phyloP scores from a whole-genome alignment of 53 echinoderm and acorn worm species.

The Stichopus horrens region DNA sequence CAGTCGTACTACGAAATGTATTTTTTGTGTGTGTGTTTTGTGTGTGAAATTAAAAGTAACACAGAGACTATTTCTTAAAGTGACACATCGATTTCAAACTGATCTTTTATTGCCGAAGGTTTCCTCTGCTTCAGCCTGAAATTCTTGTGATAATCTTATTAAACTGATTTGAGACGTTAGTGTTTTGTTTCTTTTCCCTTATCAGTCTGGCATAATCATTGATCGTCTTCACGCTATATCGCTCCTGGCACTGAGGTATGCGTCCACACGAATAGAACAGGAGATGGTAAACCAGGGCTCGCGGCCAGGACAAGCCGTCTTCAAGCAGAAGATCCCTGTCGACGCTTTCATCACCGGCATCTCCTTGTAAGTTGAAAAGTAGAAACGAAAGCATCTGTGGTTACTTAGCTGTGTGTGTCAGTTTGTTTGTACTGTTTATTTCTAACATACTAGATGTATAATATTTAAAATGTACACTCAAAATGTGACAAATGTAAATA shows the following conservation, averaged over 20 bases:
- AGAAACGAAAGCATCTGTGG: too few relatives aligned
- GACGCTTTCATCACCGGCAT: conserved; percentile 75
- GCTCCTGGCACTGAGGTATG: conserved; percentile 74
- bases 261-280: conserved; percentile 69
- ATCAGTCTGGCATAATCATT: conserved; percentile 66
- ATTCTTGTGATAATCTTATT: not conserved
- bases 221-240: conserved; percentile 62
- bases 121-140: not conserved
- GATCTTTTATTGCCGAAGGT: not conserved
- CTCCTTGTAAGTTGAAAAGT: conserved; percentile 61
- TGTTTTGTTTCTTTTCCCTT: conserved; percentile 12
- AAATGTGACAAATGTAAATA: too few relatives aligned
- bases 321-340: conserved; percentile 76
- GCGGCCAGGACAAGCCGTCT: conserved; percentile 75
- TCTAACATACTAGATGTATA: too few relatives aligned
- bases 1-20: too few relatives aligned
- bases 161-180: not conserved
- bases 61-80: too few relatives aligned
- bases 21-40: too few relatives aligned
- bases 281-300: conserved; percentile 68
- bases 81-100: too few relatives aligned
- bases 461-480: too few relatives aligned
- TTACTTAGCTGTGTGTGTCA: too few relatives aligned
- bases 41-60: too few relatives aligned
- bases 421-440: too few relatives aligned